Evolutionary conservation across 2,888 invertebrate genomes (phyloP), one percentile per base, ranked within the genome.

Genomic region (Congeria kusceri): DNA sequence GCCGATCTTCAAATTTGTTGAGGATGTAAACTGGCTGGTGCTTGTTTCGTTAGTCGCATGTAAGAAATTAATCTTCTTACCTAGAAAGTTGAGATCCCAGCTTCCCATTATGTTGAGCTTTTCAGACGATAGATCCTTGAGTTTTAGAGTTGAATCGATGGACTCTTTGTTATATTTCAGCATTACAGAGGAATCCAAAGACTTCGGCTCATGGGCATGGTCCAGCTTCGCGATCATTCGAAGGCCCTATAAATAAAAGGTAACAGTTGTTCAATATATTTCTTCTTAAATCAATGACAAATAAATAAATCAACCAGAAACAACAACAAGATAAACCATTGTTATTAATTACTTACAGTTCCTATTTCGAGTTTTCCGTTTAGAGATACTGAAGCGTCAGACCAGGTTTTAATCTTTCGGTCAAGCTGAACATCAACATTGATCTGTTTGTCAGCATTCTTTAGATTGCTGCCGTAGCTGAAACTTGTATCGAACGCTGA

Each of bases 71-170:
- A 90, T 28, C 23, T 81, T 77, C 63, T 85, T 86, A 28, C 90
- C 89, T 25, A 87, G 88, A 63, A 85, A 84, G 9, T 76, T 73
- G 25, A 92, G 67, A 1, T 77, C 67, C 28, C 85, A 76, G 29
- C 77, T 72, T 27, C 88, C 90, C 2, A 58, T 63, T 27, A 82
- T 57, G 61, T 84, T 85, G 49, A 63, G 78, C 9, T 81, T 67
- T 13, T 82, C 81, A 39, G 70, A 81, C 23, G 84, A 85, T 29
- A 80, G 79, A 67, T 89, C 82, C 59, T 83, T 84, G 13, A 88
- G 66, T 28, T 67, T 79, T 2, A 90, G 53, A 9, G 32, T 73
- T 18, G 85, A 68, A 20, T 71, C 71, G n/a, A 87, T 29, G 13
- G 84, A 81, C 47, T 86, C 81, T 71, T 83, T 82, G 44, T 84